phyloP scores from a whole-genome alignment of 1,140 invertebrate species.

The Gryllus bimaculatus region DNA sequence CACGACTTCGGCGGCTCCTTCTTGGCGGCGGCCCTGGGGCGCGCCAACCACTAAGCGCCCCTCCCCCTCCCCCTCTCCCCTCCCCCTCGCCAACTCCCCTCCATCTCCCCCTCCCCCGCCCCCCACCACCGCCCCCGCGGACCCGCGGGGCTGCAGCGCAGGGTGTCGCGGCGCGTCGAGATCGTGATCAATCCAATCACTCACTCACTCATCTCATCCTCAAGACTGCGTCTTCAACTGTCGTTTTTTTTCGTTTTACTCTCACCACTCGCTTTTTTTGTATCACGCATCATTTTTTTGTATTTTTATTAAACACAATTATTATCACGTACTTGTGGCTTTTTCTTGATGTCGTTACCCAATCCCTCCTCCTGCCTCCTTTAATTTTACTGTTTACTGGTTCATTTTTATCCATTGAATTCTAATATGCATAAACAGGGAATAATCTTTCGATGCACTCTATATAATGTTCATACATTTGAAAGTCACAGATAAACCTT shows the following conservation, averaged over 20 bases:
- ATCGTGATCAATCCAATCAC: background rate
- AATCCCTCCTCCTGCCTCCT: too few relatives aligned
- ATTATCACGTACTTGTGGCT: background rate
- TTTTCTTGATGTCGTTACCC: too few relatives aligned
- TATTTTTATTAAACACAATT: background rate
- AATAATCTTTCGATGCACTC: too few relatives aligned
- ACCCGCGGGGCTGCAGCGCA: background rate
- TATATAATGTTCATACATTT: too few relatives aligned
- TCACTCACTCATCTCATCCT: background rate
- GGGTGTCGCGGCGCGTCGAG: background rate
- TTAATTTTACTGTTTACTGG: too few relatives aligned
- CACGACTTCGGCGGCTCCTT: background rate
- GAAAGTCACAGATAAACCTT: too few relatives aligned
- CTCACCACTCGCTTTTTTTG: background rate
- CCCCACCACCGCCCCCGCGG: too few relatives aligned
- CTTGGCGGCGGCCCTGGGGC: too few relatives aligned
- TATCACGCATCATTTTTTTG: background rate
- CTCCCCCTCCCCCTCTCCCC: background rate
- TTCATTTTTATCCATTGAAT: too few relatives aligned
- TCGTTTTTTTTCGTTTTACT: background rate
- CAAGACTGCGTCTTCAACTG: background rate
- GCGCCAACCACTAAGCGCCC: background rate
- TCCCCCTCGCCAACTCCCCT: too few relatives aligned
- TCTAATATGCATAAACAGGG: too few relatives aligned
- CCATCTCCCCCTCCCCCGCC: too few relatives aligned